Evolutionary conservation across 2,888 invertebrate genomes (phyloP).

Genomic region (Thysanoteuthis rhombus): DNA sequence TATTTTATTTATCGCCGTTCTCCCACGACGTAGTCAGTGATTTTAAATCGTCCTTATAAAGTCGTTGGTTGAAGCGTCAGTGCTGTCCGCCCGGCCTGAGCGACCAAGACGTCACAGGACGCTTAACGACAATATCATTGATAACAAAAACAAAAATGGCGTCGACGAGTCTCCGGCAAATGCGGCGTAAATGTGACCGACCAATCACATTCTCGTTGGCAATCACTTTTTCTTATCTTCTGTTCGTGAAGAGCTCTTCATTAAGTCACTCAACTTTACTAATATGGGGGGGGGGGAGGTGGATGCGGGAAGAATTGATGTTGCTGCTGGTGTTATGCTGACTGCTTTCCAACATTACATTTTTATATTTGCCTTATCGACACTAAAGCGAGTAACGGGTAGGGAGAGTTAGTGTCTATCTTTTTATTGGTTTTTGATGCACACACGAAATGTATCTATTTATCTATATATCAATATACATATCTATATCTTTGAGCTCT

Average conservation of each 20-base stretch:
- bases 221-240: neutral
- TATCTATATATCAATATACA: neutral
- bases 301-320: neutral
- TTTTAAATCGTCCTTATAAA: neutral
- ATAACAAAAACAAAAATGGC: neutral
- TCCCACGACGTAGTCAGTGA: neutral
- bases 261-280: neutral
- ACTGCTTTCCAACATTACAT: no score
- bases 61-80: neutral
- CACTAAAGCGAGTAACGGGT: no score
- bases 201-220: neutral
- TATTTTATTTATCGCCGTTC: neutral
- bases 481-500: neutral
- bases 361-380: no score
- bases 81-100: neutral
- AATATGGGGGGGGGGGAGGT: neutral
- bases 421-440: neutral
- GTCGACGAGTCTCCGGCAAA: neutral
- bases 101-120: neutral
- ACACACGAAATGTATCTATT: neutral
- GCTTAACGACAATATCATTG: conserved; percentile 12
- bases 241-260: neutral
- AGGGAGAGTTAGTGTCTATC: neutral
- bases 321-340: neutral
- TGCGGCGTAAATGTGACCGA: neutral